Base-by-base conservation (phyloP, 2,888 invertebrate genomes). In the Cataglyphis altisquamis region DNA sequence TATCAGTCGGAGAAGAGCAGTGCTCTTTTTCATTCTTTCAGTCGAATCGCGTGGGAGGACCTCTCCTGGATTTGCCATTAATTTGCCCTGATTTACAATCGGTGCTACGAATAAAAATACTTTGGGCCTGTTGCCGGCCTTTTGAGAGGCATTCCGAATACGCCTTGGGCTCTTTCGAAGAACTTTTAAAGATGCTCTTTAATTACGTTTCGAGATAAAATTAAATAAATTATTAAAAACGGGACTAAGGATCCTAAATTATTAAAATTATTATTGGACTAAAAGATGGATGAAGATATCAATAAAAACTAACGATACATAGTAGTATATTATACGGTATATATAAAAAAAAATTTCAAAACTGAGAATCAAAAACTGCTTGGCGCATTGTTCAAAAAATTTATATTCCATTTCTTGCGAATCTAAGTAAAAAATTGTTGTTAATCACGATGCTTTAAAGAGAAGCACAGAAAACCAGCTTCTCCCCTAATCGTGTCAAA, bases 1-100 rank as follows among this genome's bases (percentile, higher is more conserved):
- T 6, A 48, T 36, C 29, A 39, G 9, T 45, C 12, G 45, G 12
- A 41, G 41, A 45, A 45, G 41, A 55, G 36, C 68, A 32, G 5
- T 55, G 55, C 55, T 57, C 45, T 57, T 70, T 70, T 80, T 62
- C 74, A 70, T 85, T 82, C 84, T 21, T 21, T 52, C 55, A 52
- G 39, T 36, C 77, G 63, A 74, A 84, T 89, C 80, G 86, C 86
- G 90, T 90, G 86, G 90, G 88, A 86, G 89, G 85, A 75, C 83
- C 84, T 82, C 83, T 82, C 87, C 68, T 55, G 84, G 94, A 94
- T 94, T 94, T 94, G 94, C 93, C 93, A 94, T 94, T 94, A 93
- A 94, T 93, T 94, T 94, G 94, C 93, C 92, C 93, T 94, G 94
- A 94, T 94, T 94, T 94, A 94, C 93, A 94, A 93, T 93, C 92